Conservation (phyloP, 2,113 vertebrate genomes). For the Lycocorax pyrrhopterus region DNA sequence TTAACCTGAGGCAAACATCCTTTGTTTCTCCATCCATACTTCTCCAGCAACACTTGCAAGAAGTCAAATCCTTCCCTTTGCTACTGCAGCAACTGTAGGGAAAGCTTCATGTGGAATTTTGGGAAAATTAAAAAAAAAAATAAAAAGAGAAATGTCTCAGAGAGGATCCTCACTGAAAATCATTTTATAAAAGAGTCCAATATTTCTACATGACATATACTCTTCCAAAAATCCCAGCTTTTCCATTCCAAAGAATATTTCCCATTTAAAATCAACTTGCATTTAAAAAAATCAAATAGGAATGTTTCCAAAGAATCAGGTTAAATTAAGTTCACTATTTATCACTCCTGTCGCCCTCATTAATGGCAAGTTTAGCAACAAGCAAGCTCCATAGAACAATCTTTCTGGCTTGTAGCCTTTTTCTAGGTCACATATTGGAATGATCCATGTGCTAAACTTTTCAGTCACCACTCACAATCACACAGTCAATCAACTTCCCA, state of each 20-base stretch:
- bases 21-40: neutral
- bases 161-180: neutral
- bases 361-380: constrained; percentile 4
- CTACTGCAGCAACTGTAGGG: neutral
- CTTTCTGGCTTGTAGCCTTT: neutral
- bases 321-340: neutral
- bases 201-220: neutral
- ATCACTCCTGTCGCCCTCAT: neutral
- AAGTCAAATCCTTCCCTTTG: neutral
- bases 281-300: neutral
- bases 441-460: neutral
- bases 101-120: neutral
- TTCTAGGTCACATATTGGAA: neutral
- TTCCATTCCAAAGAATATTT: neutral
- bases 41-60: neutral
- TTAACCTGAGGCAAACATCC: neutral
- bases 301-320: neutral
- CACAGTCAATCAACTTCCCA: neutral
- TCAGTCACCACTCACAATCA: neutral
- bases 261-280: neutral
- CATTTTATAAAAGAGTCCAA: neutral
- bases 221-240: neutral
- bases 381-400: neutral
- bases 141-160: neutral
- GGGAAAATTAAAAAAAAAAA: neutral